A percentile compares a stretch with the other conserved stretches of the same genome.
Evolutionary conservation across 2,888 invertebrate species (phyloP).

Genomic region (Serrognathus titanus): DNA sequence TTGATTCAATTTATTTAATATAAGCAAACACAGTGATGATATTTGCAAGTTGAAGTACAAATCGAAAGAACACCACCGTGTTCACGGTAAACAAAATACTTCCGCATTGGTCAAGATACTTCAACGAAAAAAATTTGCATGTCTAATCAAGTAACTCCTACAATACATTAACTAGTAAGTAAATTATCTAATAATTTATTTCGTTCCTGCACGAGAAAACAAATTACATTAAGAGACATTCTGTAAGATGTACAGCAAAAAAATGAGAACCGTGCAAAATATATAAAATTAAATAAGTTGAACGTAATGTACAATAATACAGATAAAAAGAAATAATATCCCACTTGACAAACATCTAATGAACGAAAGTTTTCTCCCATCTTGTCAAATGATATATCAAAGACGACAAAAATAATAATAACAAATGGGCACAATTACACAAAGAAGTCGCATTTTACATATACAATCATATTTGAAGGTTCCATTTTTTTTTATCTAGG

Average conservation of each 20-base stretch:
- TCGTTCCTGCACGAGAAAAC: not conserved
- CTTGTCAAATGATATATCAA: constrained; percentile 15
- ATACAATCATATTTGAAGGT: constrained; percentile 8
- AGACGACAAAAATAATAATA: constrained; percentile 9
- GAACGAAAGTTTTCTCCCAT: constrained; percentile 9
- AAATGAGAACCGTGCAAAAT: constrained; percentile 14
- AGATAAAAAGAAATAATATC: constrained; percentile 11
- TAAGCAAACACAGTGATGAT: not conserved
- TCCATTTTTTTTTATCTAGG: not conserved
- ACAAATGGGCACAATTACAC: constrained; percentile 14
- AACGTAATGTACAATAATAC: constrained; percentile 18
- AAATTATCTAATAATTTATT: constrained; percentile 6
- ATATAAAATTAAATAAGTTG: constrained; percentile 19
- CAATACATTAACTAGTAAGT: constrained; percentile 6
- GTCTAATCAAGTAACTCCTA: constrained; percentile 9
- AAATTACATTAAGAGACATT: constrained; percentile 11
- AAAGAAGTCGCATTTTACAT: constrained; percentile 6
- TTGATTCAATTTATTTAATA: constrained; percentile 1
- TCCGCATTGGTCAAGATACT: not conserved
- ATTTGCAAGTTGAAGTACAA: no score
- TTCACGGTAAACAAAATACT: constrained; percentile 11
- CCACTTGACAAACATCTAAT: constrained; percentile 11
- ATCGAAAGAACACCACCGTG: constrained; percentile 4
- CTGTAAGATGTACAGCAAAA: not conserved
- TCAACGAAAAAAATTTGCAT: not conserved